These are phyloP conservation scores for Trichoplusia ni DNA, from an alignment of 1,140 invertebrate species.

Conservation along the genomic window DNA sequence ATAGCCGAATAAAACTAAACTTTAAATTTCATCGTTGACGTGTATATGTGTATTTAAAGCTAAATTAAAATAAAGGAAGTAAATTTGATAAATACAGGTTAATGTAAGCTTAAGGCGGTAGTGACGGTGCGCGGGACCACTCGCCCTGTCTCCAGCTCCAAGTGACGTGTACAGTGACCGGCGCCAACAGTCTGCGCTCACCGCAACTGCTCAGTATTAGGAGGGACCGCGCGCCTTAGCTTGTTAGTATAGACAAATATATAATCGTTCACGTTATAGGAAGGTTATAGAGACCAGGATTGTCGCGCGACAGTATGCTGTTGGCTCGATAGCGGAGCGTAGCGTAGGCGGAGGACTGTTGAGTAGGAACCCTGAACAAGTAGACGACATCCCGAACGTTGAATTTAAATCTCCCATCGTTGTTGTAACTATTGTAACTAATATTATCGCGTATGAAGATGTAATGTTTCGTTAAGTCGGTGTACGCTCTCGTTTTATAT, in stretches of 20 bases:
- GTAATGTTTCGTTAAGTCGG: slow-evolving; percentile 11
- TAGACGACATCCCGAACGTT: slow-evolving; percentile 9
- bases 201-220: slow-evolving; percentile 52
- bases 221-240: slow-evolving; percentile 54
- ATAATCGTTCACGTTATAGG: slow-evolving; percentile 10
- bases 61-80: slow-evolving; percentile 53
- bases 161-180: neutral
- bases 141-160: neutral
- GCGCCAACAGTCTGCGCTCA: neutral
- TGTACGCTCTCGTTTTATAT: slow-evolving; percentile 19
- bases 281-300: neutral
- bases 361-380: neutral
- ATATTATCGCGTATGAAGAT: slow-evolving; percentile 21
- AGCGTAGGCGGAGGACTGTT: slow-evolving; percentile 15
- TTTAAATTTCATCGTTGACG: slow-evolving; percentile 68
- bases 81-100: slow-evolving; percentile 65
- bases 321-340: neutral
- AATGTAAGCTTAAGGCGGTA: slow-evolving; percentile 54
- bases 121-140: slow-evolving; percentile 64
- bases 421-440: slow-evolving; percentile 39
- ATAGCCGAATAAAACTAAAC: slow-evolving; percentile 62
- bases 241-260: slow-evolving; percentile 19
- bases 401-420: slow-evolving; percentile 32
- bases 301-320: neutral
- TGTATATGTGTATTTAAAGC: slow-evolving; percentile 78